phyloP scores from a whole-genome alignment of 2,113 vertebrate genomes.

The Ariopsis seemanni region DNA sequence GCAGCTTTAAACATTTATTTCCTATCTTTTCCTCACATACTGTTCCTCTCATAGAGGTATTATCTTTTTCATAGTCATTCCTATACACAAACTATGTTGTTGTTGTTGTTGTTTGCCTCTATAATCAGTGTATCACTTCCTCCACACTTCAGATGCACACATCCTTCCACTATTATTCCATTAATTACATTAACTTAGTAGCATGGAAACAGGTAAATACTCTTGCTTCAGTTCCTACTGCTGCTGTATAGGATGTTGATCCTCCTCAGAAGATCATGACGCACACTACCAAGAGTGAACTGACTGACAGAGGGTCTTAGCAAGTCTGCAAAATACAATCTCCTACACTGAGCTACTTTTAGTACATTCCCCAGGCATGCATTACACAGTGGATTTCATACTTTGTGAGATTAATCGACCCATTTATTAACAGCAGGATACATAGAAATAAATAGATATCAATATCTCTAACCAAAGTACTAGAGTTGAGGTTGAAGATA shows the following conservation, averaged over 20 bases:
- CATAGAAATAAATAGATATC: conserved; percentile 13
- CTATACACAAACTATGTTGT: conserved; percentile 17
- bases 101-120: not conserved
- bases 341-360: conserved; percentile 20
- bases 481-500: not conserved
- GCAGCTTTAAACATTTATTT: conserved; percentile 13
- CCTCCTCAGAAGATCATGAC: conserved; percentile 20
- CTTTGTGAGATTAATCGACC: conserved; percentile 5
- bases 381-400: conserved; percentile 27
- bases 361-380: conserved; percentile 28
- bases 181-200: conserved; percentile 49
- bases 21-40: not conserved
- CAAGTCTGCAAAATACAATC: conserved; percentile 32
- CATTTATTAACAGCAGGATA: conserved; percentile 20
- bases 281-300: not conserved
- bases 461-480: conserved; percentile 1
- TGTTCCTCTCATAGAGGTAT: conserved; percentile 2
- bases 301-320: conserved; percentile 23
- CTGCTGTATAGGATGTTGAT: conserved; percentile 21
- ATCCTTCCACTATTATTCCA: conserved; percentile 37
- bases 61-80: conserved; percentile 23
- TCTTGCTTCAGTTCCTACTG: conserved; percentile 9
- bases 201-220: conserved; percentile 30
- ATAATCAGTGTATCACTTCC: conserved; percentile 12
- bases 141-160: conserved; percentile 23